phyloP scores from a whole-genome alignment of 2,113 vertebrate genomes.

The Monarcha castaneiventris region DNA sequence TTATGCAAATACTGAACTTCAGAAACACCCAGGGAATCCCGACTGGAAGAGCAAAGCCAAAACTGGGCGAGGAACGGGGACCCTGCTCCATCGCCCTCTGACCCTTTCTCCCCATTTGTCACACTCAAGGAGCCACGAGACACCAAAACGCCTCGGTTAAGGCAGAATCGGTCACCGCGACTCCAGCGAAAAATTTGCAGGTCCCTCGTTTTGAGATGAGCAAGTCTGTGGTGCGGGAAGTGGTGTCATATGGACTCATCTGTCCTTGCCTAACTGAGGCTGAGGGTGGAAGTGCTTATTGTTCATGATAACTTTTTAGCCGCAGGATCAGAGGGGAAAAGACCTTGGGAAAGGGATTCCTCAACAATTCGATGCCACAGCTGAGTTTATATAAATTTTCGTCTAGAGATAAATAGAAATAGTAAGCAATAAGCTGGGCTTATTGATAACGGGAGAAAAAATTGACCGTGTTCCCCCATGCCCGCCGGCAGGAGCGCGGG shows the following conservation, averaged over 20 bases:
- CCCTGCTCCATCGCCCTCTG: not conserved
- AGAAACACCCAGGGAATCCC: not conserved
- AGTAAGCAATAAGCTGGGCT: not conserved
- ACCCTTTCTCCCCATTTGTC: not conserved
- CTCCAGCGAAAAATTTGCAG: fast-evolving
- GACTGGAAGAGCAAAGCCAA: not conserved
- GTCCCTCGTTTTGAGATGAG: not conserved
- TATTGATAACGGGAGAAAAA: not conserved
- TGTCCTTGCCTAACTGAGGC: not conserved
- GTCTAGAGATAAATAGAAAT: not conserved
- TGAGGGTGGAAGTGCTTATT: conserved; percentile 11
- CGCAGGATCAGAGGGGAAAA: not conserved
- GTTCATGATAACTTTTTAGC: not conserved
- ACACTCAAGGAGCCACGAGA: fast-evolving
- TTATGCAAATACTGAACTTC: not conserved
- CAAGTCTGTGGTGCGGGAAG: not conserved
- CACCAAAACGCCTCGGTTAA: fast-evolving
- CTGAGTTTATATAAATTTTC: not conserved
- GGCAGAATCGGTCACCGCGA: not conserved
- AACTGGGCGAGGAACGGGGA: not conserved
- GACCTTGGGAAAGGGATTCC: not conserved
- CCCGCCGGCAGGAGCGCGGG: not conserved
- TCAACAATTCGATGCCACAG: not conserved
- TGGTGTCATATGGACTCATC: not conserved
- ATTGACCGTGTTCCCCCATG: not conserved